A percentile compares a stretch with the other conserved stretches of the same genome.
phyloP scores from a whole-genome alignment of 2,113 vertebrate species.

The Otis tarda region DNA sequence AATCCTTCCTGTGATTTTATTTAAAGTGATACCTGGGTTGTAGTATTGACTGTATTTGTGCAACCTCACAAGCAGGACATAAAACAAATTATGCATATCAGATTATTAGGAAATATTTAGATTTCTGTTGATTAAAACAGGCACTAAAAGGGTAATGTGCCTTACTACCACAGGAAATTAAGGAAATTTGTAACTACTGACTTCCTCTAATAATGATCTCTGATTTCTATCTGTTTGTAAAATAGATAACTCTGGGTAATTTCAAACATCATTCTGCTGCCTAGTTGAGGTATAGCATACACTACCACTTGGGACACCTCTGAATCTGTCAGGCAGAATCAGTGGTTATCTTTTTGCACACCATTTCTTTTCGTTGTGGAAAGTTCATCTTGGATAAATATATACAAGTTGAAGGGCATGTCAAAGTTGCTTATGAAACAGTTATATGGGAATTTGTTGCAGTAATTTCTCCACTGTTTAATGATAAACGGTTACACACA shows the following conservation, averaged over 20 bases:
- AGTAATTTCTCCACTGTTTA: slow-evolving; percentile 37
- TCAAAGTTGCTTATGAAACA: background rate
- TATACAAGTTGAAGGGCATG: background rate
- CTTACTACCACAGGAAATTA: background rate
- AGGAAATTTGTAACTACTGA: background rate
- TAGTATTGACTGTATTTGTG: background rate
- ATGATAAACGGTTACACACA: slow-evolving; percentile 31
- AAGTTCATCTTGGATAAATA: background rate
- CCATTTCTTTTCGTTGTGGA: background rate
- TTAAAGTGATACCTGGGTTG: background rate
- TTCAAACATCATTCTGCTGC: background rate
- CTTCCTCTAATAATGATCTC: background rate
- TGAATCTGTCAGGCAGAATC: background rate
- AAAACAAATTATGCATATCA: background rate
- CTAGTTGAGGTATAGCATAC: background rate
- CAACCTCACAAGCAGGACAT: background rate
- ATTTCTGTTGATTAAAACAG: background rate
- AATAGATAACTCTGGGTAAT: background rate
- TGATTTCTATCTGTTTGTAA: background rate
- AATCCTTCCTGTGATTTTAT: background rate
- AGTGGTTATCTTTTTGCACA: background rate
- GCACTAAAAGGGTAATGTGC: background rate
- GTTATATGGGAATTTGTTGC: background rate
- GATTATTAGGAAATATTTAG: background rate
- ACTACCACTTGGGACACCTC: background rate